phyloP scores from a whole-genome alignment of 2,888 invertebrate genomes.

The Muscina levida region DNA sequence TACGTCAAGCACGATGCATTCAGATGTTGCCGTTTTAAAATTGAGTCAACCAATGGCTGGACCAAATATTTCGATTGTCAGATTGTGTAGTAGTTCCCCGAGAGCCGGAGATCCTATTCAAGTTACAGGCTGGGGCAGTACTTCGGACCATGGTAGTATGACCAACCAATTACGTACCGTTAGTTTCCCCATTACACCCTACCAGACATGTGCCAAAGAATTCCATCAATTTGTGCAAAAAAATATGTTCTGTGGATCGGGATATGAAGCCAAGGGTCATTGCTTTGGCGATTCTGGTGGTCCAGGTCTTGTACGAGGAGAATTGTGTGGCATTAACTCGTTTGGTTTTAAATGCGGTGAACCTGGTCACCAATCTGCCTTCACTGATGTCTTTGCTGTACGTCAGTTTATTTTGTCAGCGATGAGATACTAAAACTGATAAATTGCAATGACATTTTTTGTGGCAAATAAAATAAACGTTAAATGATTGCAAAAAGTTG shows the following conservation, averaged over 20 bases:
- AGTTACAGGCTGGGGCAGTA: constrained; percentile 74
- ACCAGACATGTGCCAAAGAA: constrained; percentile 66
- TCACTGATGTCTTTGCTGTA: constrained; percentile 82
- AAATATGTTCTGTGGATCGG: constrained; percentile 71
- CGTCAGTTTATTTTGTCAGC: constrained; percentile 31
- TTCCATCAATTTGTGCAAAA: constrained; percentile 26
- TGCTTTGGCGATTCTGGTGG: constrained; percentile 75
- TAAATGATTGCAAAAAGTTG: no score
- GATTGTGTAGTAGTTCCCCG: constrained; percentile 66
- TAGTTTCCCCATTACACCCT: constrained; percentile 68
- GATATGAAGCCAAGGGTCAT: constrained; percentile 68
- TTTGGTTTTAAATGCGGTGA: constrained; percentile 72
- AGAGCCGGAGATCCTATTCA: constrained; percentile 68
- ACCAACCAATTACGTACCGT: constrained; percentile 71
- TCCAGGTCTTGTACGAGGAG: constrained; percentile 68
- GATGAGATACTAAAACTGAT: neutral
- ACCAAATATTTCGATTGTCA: constrained; percentile 69
- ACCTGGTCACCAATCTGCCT: constrained; percentile 87
- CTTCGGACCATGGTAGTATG: constrained; percentile 64
- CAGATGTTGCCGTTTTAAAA: constrained; percentile 73
- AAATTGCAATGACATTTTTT: neutral
- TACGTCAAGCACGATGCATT: constrained; percentile 67
- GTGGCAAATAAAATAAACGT: no score
- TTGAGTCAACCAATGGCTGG: constrained; percentile 69
- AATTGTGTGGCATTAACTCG: constrained; percentile 85